Evolutionary conservation across 2,113 vertebrate species (phyloP).

Genomic region (Myotis brandtii): DNA sequence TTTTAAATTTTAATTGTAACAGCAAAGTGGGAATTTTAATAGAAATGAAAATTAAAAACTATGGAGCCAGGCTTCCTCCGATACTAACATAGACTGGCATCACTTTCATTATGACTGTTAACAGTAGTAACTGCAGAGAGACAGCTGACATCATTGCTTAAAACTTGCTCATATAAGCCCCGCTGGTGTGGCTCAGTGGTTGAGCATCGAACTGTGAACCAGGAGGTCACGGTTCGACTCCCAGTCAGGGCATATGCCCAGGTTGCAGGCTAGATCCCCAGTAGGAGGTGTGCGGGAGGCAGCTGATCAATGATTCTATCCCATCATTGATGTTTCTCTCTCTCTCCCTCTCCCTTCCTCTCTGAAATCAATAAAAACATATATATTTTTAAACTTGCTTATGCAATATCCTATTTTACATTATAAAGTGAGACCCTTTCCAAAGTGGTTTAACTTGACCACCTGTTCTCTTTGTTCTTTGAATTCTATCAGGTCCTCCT

Average conservation of each 20-base stretch:
- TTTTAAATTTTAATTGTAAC: background rate
- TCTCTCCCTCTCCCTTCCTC: too few relatives aligned
- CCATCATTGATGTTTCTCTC: too few relatives aligned
- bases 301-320: too few relatives aligned
- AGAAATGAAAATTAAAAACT: constrained; percentile 38
- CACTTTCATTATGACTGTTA: background rate
- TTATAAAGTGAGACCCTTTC: constrained; percentile 42
- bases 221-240: too few relatives aligned
- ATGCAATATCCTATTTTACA: constrained; percentile 19
- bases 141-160: background rate
- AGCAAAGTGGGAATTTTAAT: constrained; percentile 14
- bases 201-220: too few relatives aligned
- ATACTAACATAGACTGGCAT: background rate
- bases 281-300: too few relatives aligned
- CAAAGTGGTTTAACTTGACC: constrained; percentile 15
- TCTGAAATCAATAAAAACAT: too few relatives aligned
- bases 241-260: too few relatives aligned
- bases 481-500: background rate
- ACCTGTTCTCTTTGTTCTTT: constrained; percentile 12
- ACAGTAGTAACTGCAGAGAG: background rate
- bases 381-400: background rate
- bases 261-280: too few relatives aligned
- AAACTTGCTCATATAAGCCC: constrained; percentile 24
- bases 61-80: background rate
- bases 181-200: too few relatives aligned